Evolutionary conservation across 2,113 vertebrate species (phyloP), one percentile per base, ranked within the genome.

Genomic region (Okapia johnstoni): DNA sequence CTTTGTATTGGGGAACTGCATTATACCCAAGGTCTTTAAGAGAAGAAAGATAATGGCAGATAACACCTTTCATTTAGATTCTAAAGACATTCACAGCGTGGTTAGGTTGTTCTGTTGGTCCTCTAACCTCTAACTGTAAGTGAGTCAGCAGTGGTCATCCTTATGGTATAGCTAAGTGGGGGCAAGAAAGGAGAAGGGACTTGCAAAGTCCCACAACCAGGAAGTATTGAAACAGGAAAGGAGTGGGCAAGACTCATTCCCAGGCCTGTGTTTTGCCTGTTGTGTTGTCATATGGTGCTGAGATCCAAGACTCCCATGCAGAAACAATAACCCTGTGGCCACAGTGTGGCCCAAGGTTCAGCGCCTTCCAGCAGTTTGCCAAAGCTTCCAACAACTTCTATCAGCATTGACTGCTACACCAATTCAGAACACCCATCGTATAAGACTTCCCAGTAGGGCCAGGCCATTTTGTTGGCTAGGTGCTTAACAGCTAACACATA

Each of bases 211-310:
- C 28, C 60, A 21, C 52, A 58, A 1, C 52, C 15, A n/a, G 36
- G 43, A 54, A 13, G 48, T 16, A 19, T 30, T 4, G 40, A 2
- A 46, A 5, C 23, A 17, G 60, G 40, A 28, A 1, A 11, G 26
- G 58, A 21, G 26, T 16, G 58, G 63, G 77, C 48, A 43, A 58
- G 52, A 2, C 54, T 61, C 54, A 15, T 2, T 30, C 33, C 46
- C 28, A 26, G 50, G n/a, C 17, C 40, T 21, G 10, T 7, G 23
- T 1, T 15, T 30, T 7, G 30, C 77, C 17, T 23, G 10, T 2
- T 14, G 2, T 3, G 2, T 14, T 2, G 6, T 30, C 46, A 2
- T 0, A 1, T 14, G 46, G 48, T 9, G 0, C 85, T 9, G 40
- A 46, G 36, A 60, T 36, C 36, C 2, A 1, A 13, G 40, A 60